These are phyloP conservation scores for Lasiommata megera DNA, from an alignment of 2,888 invertebrate genomes.

Conservation along the genomic window DNA sequence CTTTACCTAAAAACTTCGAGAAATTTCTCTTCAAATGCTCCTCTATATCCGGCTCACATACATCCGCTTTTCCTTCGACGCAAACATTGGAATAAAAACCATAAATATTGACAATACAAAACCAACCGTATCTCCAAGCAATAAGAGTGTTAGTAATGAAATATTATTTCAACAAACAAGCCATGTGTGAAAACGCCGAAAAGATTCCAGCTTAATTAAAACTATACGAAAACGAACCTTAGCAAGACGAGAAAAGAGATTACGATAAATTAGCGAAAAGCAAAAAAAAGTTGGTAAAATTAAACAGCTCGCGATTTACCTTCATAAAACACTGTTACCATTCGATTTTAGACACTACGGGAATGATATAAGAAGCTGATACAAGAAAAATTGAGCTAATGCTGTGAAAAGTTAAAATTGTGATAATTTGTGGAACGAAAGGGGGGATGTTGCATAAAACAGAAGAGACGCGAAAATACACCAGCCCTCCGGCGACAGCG, in stretches of 20 bases:
- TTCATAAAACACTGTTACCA: background rate
- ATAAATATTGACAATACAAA: conserved; percentile 31
- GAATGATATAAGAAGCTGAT: background rate
- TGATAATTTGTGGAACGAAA: conserved; percentile 37
- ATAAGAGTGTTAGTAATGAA: conserved; percentile 29
- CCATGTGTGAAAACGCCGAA: conserved; percentile 10
- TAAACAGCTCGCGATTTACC: background rate
- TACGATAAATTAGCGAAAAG: conserved; percentile 19
- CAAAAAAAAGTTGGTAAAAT: conserved; percentile 13
- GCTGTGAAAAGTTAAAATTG: conserved; percentile 24
- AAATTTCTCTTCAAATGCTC: conserved; percentile 70
- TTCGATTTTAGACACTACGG: conserved; percentile 8
- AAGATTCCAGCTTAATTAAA: background rate
- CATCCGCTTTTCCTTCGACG: conserved; percentile 69
- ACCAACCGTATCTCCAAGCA: conserved; percentile 40
- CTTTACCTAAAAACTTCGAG: conserved; percentile 63
- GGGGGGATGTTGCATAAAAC: conserved; percentile 69
- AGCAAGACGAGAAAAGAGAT: conserved; percentile 26
- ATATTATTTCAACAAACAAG: background rate
- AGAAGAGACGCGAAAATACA: conserved; percentile 59
- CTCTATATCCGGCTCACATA: conserved; percentile 73
- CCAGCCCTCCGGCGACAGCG: conserved; percentile 58
- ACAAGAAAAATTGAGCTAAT: background rate
- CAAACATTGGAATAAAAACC: conserved; percentile 36
- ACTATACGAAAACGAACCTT: conserved; percentile 35